Evolutionary conservation across 23 tunicate species (phyloP), one percentile per base, ranked within the genome.

Genomic region (Ascidia mentula): DNA sequence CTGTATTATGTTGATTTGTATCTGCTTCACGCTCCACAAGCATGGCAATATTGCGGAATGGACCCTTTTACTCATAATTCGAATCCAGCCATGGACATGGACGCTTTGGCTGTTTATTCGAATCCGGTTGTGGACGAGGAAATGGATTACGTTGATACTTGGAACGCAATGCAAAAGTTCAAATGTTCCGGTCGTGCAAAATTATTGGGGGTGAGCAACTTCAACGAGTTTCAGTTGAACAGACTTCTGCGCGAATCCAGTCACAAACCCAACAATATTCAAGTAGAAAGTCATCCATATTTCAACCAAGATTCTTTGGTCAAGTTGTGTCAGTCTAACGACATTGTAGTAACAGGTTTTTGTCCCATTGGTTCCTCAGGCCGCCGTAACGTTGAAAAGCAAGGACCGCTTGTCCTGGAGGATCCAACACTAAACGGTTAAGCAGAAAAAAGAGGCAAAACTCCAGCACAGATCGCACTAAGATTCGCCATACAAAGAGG

Each of bases 361-460:
- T 88, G 90, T 34, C 84, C 87, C 18, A 35, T 91, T 45, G 90
- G 87, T 15, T 69, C 86, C 5, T 77, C 87, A 15, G 87, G 82
- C 34, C 46, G 97, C 9, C 40, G 72, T 36, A 24, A 31, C 38
- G 80, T 79, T 20, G 0, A 36, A 6, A 36, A 70, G 0, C 6
- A 2, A 1, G 46, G 46, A 3, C 73, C 34, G 1, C 46, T 28
- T 6, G 74, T 89, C 35, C 61, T 89, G 32, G 74, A 53, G 13
- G 89, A 90, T 34, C 85, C 89, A 9, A 40, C 40, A 26, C 30
- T 90, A 69, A 33, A 34, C 6, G 37, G 45, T 38, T 59, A 85
- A 6, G 95, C 95, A 0, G 71, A 22, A 0, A 90, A 85, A 37
- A 1, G 70, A 35, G 82, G 82, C 18, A 92, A 82, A 59, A 36